Evolutionary conservation across 53 echinoderm and acorn worm species (phyloP).

Genomic region (Holothuria scabra): DNA sequence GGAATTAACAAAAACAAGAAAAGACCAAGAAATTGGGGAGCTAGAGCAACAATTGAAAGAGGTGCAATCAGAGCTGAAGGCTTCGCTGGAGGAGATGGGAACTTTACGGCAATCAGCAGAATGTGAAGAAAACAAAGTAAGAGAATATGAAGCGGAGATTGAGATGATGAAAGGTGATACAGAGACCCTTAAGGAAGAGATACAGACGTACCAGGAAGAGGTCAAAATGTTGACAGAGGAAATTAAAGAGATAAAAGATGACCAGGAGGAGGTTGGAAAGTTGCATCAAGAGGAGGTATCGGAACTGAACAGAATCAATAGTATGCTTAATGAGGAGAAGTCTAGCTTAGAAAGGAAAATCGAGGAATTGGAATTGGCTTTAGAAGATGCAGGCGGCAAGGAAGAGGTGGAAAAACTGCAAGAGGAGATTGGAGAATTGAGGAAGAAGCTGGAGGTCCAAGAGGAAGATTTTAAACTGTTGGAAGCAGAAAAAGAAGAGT

Average conservation of each 20-base stretch:
- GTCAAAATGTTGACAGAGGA: not conserved
- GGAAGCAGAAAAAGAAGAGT: not conserved
- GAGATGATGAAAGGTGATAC: not conserved
- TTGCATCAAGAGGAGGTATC: not conserved
- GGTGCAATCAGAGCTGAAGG: not conserved
- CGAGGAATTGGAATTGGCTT: constrained; percentile 1
- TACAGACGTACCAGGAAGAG: constrained; percentile 25
- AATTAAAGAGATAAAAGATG: constrained; percentile 41
- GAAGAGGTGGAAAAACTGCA: not conserved
- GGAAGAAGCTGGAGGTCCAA: too few species aligned
- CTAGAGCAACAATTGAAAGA: not conserved
- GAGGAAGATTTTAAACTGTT: not conserved
- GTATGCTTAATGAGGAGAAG: not conserved
- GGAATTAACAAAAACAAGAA: not conserved
- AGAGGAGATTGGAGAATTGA: not conserved
- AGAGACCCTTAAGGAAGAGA: not conserved
- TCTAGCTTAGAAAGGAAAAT: not conserved
- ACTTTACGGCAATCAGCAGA: not conserved
- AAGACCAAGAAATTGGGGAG: not conserved
- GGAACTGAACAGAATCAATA: constrained; percentile 25
- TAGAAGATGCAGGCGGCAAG: not conserved
- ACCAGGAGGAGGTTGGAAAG: constrained; percentile 10
- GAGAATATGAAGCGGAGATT: too few species aligned
- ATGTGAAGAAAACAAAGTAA: not conserved
- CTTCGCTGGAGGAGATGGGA: not conserved